These are phyloP conservation scores for Arrhamphus sclerolepis DNA, from an alignment of 2,797 vertebrate species.

Conservation along the genomic window DNA sequence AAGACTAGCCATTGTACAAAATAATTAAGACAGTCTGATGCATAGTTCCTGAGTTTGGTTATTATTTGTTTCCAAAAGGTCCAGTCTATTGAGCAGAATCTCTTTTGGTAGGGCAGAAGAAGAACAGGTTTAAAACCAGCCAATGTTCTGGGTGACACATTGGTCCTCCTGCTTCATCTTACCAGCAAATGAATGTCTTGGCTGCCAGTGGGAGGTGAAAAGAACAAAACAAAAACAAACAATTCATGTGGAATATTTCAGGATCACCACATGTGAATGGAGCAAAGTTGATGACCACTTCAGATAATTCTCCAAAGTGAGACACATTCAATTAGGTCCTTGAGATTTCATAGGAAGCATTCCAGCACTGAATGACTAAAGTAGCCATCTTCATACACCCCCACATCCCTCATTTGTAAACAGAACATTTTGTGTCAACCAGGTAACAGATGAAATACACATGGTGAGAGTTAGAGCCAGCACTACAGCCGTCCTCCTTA, in stretches of 20 bases:
- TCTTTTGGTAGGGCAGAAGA: constrained; percentile 13
- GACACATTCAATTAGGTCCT: constrained; percentile 18
- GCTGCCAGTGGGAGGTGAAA: constrained; percentile 10
- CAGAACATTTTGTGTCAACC: constrained; percentile 26
- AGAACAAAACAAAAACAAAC: too few relatives aligned
- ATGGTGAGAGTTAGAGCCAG: constrained; percentile 17
- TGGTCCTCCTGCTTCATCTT: constrained; percentile 43
- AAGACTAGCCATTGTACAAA: constrained; percentile 45
- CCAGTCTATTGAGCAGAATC: constrained; percentile 28
- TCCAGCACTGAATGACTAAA: too few relatives aligned
- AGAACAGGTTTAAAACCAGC: constrained; percentile 38
- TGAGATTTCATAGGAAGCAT: too few relatives aligned
- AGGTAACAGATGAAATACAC: constrained; percentile 37
- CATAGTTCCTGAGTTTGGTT: constrained; percentile 49
- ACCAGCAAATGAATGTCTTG: constrained; percentile 50
- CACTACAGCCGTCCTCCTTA: constrained; percentile 22
- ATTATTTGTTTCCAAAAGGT: constrained; percentile 52
- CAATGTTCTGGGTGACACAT: constrained; percentile 38
- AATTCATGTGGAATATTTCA: constrained; percentile 21
- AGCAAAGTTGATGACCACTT: constrained; percentile 25
- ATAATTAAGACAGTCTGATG: constrained; percentile 60
- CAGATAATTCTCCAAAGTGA: constrained; percentile 21
- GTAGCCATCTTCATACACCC: neutral
- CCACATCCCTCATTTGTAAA: constrained; percentile 1
- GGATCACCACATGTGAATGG: constrained; percentile 1